Evolutionary conservation across 1,140 invertebrate genomes (phyloP).

Genomic region (Ooceraea biroi): DNA sequence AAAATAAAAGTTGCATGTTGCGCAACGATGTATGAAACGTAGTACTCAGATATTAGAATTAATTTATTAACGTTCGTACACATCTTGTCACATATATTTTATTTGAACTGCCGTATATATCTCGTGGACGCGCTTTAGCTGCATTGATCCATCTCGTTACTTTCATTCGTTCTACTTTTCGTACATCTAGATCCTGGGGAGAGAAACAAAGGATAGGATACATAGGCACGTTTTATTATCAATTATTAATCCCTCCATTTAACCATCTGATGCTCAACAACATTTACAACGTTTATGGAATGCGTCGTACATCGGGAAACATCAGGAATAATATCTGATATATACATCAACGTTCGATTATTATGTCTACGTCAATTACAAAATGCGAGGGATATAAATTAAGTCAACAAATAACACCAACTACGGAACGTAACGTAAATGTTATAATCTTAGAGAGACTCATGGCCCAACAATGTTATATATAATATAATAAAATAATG

Average conservation of each 20-base stretch:
- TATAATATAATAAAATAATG: slow-evolving; percentile 48
- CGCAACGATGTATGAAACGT: background rate
- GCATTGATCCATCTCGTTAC: slow-evolving; percentile 7
- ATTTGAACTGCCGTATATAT: background rate
- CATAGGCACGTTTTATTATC: slow-evolving; percentile 77
- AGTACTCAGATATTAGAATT: slow-evolving; percentile 33
- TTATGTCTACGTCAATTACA: slow-evolving; percentile 18
- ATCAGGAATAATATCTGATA: slow-evolving; percentile 26
- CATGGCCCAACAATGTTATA: slow-evolving; percentile 18
- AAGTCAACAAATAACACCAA: background rate
- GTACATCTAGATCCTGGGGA: slow-evolving; percentile 24
- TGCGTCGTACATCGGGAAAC: slow-evolving; percentile 38
- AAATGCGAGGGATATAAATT: slow-evolving; percentile 39
- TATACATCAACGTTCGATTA: slow-evolving; percentile 63
- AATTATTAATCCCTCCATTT: slow-evolving; percentile 63
- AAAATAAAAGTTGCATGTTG: too few relatives aligned
- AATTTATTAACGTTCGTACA: slow-evolving; percentile 65
- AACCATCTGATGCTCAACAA: slow-evolving; percentile 70
- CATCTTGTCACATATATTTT: slow-evolving; percentile 38
- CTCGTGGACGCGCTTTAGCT: background rate
- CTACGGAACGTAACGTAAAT: slow-evolving; percentile 5
- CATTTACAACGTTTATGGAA: slow-evolving; percentile 67
- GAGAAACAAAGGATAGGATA: slow-evolving; percentile 54
- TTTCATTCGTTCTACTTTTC: slow-evolving; percentile 21
- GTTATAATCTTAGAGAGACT: slow-evolving; percentile 13